These are phyloP conservation scores for Lycia hirtaria DNA, from an alignment of 2,888 invertebrate genomes.

Conservation along the genomic window DNA sequence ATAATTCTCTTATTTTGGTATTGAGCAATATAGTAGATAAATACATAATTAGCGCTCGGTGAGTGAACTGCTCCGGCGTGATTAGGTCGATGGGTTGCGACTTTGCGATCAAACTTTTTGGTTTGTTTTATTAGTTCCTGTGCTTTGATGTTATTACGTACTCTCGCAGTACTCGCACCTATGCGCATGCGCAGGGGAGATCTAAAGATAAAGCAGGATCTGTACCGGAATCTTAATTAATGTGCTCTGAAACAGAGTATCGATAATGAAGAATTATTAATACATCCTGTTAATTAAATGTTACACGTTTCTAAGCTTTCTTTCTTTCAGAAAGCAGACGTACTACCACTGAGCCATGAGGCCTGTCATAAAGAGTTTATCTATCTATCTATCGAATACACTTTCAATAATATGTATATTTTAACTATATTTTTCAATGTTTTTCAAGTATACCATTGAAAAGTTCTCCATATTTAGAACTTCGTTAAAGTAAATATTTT, in stretches of 20 bases:
- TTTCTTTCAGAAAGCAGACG: too few species aligned
- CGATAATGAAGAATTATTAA: conserved; percentile 8
- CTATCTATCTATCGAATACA: too few species aligned
- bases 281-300: too few species aligned
- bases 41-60: conserved; percentile 52
- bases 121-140: conserved; percentile 64
- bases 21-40: conserved; percentile 57
- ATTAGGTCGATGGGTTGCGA: conserved; percentile 73
- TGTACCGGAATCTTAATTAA: conserved; percentile 37
- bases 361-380: too few species aligned
- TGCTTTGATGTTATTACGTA: conserved; percentile 41
- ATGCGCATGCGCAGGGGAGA: conserved; percentile 20
- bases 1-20: neutral
- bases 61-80: conserved; percentile 62
- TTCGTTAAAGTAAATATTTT: conserved; percentile 44
- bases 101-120: conserved; percentile 67
- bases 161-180: too few species aligned
- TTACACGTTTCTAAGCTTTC: too few species aligned
- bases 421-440: too few species aligned
- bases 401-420: too few species aligned
- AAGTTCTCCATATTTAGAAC: conserved; percentile 25
- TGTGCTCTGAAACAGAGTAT: conserved; percentile 30
- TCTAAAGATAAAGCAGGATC: conserved; percentile 32
- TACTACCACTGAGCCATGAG: too few species aligned
- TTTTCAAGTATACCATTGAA: conserved; percentile 19